phyloP scores from a whole-genome alignment of 2,113 vertebrate genomes.

The Centropus unirufus region DNA sequence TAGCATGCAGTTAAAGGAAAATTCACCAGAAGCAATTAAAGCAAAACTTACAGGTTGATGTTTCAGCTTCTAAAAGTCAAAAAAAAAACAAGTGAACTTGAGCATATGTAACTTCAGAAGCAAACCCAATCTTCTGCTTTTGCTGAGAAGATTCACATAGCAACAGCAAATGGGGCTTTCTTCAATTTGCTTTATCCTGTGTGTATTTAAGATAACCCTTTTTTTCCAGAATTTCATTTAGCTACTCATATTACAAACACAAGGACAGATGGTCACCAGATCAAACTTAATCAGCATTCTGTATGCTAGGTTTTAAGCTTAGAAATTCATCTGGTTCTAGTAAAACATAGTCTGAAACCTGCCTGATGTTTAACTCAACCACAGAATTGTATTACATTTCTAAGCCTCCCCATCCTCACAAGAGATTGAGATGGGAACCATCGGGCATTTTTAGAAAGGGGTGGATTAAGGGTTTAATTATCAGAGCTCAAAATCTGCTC shows the following conservation, averaged over 20 bases:
- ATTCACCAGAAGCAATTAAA: constrained; percentile 27
- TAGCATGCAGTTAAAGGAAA: constrained; percentile 3
- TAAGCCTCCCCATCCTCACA: constrained; percentile 52
- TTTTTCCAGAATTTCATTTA: constrained; percentile 64
- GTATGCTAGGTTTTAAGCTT: constrained; percentile 63
- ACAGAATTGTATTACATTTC: constrained; percentile 61
- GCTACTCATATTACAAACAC: constrained; percentile 63
- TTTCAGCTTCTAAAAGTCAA: constrained; percentile 18
- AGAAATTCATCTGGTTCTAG: constrained; percentile 72
- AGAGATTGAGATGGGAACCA: constrained; percentile 27
- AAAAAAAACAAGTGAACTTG: constrained; percentile 8
- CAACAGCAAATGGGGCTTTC: constrained; percentile 56
- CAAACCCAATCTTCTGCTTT: constrained; percentile 23
- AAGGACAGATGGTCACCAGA: constrained; percentile 73
- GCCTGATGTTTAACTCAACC: constrained; percentile 59
- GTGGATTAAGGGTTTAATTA: constrained; percentile 59
- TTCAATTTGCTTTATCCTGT: constrained; percentile 57
- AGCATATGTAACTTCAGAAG: constrained; percentile 23
- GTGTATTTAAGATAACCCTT: constrained; percentile 60
- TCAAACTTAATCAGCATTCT: constrained; percentile 70
- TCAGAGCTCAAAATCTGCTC: constrained; percentile 18
- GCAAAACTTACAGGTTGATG: constrained; percentile 18
- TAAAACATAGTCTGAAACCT: constrained; percentile 65
- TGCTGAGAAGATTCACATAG: constrained; percentile 54
- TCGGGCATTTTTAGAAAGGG: background rate